A percentile compares a stretch with the other conserved stretches of the same genome.
These are phyloP conservation scores for Mimachlamys varia DNA, from an alignment of 2,888 invertebrate genomes.

Conservation along the genomic window DNA sequence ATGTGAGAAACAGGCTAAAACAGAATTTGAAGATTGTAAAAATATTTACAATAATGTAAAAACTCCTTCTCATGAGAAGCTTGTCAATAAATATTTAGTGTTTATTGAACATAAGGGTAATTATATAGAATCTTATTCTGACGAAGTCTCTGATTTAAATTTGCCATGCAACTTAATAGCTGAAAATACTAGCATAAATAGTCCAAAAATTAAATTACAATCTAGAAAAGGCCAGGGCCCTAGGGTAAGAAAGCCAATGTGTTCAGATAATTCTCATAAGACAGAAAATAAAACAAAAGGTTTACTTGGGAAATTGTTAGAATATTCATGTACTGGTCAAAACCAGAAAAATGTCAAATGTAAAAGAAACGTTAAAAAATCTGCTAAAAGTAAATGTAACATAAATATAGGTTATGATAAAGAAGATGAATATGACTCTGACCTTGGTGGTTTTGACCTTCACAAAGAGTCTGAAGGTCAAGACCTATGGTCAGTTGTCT, in stretches of 20 bases:
- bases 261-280: neutral
- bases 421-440: neutral
- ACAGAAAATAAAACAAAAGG: neutral
- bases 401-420: neutral
- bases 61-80: neutral
- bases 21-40: neutral
- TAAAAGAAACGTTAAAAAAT: neutral
- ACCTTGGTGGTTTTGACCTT: conserved; percentile 20
- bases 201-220: neutral
- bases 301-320: neutral
- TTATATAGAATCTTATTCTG: neutral
- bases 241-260: neutral
- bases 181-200: neutral
- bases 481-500: conserved; percentile 24
- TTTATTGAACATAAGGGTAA: conserved; percentile 1
- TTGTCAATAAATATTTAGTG: neutral
- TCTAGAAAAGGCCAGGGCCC: neutral
- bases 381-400: neutral
- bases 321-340: neutral
- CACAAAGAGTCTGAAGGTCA: conserved; percentile 7
- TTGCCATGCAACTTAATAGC: neutral
- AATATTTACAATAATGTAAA: neutral
- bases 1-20: neutral
- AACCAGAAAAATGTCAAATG: neutral
- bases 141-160: neutral